Conservation (phyloP, 2,888 invertebrate genomes). For the Melanchra persicariae region DNA sequence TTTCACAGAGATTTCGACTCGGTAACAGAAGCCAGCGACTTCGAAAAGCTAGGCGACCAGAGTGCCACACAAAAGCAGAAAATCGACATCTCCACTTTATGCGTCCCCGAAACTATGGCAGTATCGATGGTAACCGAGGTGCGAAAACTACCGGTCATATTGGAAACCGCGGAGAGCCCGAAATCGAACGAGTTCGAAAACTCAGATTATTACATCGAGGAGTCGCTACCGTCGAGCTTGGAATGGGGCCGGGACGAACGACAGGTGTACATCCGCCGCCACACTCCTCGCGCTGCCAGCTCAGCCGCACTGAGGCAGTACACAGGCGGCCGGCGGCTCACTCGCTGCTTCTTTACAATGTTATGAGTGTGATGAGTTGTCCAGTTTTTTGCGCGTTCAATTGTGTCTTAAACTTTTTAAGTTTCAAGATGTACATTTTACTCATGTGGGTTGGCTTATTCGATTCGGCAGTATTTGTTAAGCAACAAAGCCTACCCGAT, state of each 20-base stretch:
- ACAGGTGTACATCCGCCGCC: constrained; percentile 85
- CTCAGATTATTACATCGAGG: constrained; percentile 97
- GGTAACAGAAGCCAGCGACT: constrained; percentile 95
- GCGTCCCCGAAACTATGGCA: constrained; percentile 87
- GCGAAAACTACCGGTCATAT: constrained; percentile 79
- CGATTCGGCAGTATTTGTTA: no score
- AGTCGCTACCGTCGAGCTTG: constrained; percentile 96
- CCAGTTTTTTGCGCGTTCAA: no score
- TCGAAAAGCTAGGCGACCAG: constrained; percentile 94
- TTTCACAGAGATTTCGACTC: constrained; percentile 94
- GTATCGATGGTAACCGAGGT: constrained; percentile 92
- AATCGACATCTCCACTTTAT: constrained; percentile 83
- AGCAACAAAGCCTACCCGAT: no score
- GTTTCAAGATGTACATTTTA: no score
- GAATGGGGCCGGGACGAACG: constrained; percentile 91
- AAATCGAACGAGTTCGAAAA: constrained; percentile 92
- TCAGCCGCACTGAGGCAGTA: no score
- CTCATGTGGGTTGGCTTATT: no score
- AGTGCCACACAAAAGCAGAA: constrained; percentile 85
- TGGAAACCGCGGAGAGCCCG: constrained; percentile 72
- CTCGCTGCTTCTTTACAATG: background rate
- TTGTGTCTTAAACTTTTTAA: no score
- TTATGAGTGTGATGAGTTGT: background rate
- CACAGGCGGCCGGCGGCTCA: background rate
- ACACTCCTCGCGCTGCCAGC: no score